Conservation (phyloP, 2,888 invertebrate species). For the Lithophane socia region DNA sequence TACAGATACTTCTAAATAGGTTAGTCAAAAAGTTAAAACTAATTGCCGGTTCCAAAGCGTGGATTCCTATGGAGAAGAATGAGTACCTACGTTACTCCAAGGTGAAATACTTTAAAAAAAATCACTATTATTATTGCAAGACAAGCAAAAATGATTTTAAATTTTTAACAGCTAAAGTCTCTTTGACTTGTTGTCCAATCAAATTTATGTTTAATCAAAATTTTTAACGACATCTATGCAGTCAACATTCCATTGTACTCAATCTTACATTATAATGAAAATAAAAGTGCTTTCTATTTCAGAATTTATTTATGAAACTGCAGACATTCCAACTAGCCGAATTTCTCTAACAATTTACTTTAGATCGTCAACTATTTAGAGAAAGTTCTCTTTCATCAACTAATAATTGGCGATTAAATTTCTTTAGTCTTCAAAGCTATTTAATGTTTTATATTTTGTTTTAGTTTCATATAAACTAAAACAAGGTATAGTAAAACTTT, state of each 20-base stretch:
- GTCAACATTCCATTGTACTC: background rate
- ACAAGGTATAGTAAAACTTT: too few relatives aligned
- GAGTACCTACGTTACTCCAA: background rate
- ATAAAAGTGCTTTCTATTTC: background rate
- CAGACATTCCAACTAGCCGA: conserved; percentile 16
- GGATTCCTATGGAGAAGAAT: background rate
- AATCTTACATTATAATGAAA: background rate
- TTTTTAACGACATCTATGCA: background rate
- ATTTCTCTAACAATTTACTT: conserved; percentile 1
- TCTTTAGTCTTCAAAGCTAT: conserved; percentile 4
- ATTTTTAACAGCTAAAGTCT: background rate
- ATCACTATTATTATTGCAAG: background rate
- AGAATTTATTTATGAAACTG: background rate
- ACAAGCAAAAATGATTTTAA: background rate
- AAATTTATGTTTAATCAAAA: background rate
- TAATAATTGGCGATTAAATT: conserved; percentile 32
- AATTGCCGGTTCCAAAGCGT: background rate
- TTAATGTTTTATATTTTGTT: conserved; percentile 28
- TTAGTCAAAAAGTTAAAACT: background rate
- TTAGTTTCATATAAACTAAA: too few relatives aligned
- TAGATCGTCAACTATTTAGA: conserved; percentile 23
- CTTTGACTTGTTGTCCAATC: background rate
- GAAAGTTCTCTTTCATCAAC: conserved; percentile 17
- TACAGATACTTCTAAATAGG: background rate
- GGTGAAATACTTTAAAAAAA: too few relatives aligned